Evolutionary conservation across 37 sponge, comb jelly and placozoan genomes (phyloP).

Genomic region (Mnemiopsis leidyi): DNA sequence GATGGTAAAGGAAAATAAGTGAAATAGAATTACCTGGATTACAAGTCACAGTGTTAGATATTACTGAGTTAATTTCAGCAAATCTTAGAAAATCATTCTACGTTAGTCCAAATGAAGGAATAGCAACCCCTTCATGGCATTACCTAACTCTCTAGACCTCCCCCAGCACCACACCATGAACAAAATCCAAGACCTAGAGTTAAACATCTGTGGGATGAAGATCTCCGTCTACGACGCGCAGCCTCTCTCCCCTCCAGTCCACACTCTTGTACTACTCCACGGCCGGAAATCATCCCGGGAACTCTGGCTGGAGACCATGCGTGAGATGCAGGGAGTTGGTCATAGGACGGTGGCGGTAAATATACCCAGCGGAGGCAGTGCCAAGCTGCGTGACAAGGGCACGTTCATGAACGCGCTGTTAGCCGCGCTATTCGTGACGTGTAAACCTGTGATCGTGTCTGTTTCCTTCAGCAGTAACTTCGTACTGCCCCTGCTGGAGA

Average conservation of each 20-base stretch:
- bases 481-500: neutral
- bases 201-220: neutral
- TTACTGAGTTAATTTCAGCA: no score
- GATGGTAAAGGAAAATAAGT: no score
- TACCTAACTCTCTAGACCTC: no score
- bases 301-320: neutral
- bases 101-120: no score
- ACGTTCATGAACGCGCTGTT: neutral
- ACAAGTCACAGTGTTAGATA: no score
- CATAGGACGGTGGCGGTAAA: neutral
- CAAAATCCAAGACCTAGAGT: neutral
- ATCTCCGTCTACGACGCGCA: neutral
- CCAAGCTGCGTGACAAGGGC: neutral
- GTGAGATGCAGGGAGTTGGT: conserved; percentile 4
- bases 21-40: no score
- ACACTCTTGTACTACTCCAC: neutral
- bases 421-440: neutral
- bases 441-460: conserved; percentile 1
- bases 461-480: neutral
- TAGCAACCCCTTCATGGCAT: no score
- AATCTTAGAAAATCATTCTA: no score
- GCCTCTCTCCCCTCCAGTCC: conserved; percentile 28
- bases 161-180: neutral
- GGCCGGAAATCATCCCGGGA: neutral
- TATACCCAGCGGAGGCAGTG: neutral